Evolutionary conservation across 2,797 vertebrate species (phyloP).

Genomic region (Melanotaenia nigrans): DNA sequence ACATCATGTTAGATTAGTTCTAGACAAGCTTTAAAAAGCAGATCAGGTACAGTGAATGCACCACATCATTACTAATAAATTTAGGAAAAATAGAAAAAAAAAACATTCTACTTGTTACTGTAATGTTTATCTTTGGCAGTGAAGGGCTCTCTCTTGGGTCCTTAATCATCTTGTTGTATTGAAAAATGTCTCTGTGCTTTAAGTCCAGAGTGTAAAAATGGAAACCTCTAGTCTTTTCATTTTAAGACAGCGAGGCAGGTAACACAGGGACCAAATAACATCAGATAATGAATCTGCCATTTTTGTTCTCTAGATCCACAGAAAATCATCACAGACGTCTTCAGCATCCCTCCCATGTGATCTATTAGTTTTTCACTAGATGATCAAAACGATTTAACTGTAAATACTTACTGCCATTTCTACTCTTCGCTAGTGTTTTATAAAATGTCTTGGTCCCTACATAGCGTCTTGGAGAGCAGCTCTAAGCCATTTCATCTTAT

Average conservation of each 20-base stretch:
- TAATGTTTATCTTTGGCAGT: slow-evolving; percentile 31
- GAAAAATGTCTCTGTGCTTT: slow-evolving; percentile 20
- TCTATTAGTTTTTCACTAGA: neutral
- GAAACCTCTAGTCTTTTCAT: slow-evolving; percentile 26
- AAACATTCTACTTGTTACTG: slow-evolving; percentile 29
- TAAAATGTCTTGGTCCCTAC: neutral
- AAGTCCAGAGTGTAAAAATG: slow-evolving; percentile 36
- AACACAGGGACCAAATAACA: slow-evolving; percentile 6
- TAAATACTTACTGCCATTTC: slow-evolving; percentile 8
- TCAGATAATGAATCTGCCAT: slow-evolving; percentile 22
- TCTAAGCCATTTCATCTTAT: neutral
- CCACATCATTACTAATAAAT: neutral
- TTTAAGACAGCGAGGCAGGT: slow-evolving; percentile 14
- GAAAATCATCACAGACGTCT: neutral
- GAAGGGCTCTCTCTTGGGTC: slow-evolving; percentile 6
- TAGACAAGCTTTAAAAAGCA: neutral
- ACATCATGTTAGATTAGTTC: neutral
- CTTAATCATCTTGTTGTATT: slow-evolving; percentile 24
- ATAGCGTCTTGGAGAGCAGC: neutral
- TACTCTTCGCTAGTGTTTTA: slow-evolving; percentile 1
- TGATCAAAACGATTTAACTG: neutral
- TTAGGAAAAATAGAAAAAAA: slow-evolving; percentile 10
- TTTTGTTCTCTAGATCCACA: slow-evolving; percentile 23
- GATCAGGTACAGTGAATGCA: neutral
- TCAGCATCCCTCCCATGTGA: neutral